Percentiles rank a stretch among this genome's conserved stretches.
Evolutionary conservation across 1,140 invertebrate species (phyloP).

Genomic region (Sinella curviseta): DNA sequence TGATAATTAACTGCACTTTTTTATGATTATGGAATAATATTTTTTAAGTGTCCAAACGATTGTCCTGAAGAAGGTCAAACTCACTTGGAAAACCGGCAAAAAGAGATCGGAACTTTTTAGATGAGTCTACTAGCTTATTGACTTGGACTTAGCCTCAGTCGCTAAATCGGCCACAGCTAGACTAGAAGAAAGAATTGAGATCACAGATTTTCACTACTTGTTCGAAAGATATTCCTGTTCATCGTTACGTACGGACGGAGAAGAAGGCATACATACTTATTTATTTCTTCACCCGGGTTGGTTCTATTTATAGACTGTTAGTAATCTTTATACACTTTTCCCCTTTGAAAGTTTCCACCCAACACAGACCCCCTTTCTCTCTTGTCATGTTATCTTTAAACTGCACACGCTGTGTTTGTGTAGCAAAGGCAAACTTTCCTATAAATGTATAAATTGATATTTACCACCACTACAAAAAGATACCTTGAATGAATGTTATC

Average conservation of each 20-base stretch:
- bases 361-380: not conserved
- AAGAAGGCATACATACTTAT: too few species aligned
- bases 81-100: conserved; percentile 26
- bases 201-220: not conserved
- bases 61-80: not conserved
- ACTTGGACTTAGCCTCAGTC: conserved; percentile 15
- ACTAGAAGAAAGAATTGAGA: conserved; percentile 20
- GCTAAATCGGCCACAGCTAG: conserved; percentile 20
- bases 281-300: conserved; percentile 10
- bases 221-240: not conserved
- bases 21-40: not conserved
- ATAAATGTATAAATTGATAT: too few species aligned
- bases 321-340: conserved; percentile 19
- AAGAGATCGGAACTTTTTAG: conserved; percentile 23
- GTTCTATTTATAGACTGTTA: conserved; percentile 10
- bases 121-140: conserved; percentile 22
- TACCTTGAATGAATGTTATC: too few species aligned
- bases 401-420: too few species aligned
- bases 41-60: not conserved
- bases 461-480: too few species aligned
- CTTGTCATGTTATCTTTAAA: not conserved
- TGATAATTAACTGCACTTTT: not conserved
- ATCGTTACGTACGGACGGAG: not conserved
- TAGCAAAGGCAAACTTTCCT: too few species aligned
- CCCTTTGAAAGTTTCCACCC: not conserved